A percentile compares a stretch with the other conserved stretches of the same genome.
Evolutionary conservation across 2,113 vertebrate genomes (phyloP).

Genomic region (Mormyrus lacerda): DNA sequence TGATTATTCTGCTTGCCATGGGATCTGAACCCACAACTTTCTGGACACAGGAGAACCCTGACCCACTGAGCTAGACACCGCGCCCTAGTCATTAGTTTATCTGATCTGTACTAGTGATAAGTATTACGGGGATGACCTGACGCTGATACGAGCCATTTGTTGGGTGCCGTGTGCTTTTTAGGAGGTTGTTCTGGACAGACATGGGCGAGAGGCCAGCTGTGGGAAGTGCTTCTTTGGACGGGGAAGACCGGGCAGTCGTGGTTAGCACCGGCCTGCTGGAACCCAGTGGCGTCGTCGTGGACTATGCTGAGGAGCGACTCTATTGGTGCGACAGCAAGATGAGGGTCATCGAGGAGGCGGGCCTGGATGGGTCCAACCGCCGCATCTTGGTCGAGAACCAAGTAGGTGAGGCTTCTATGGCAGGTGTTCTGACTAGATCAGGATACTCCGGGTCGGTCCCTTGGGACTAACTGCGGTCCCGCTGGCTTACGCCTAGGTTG

Average conservation of each 20-base stretch:
- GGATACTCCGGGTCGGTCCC: not conserved
- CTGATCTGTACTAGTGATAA: not conserved
- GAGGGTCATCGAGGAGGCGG: slow-evolving; percentile 68
- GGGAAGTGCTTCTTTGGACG: slow-evolving; percentile 72
- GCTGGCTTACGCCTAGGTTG: slow-evolving; percentile 55
- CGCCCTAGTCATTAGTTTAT: not conserved
- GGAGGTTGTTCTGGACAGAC: slow-evolving; percentile 90
- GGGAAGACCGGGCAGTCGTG: slow-evolving; percentile 56
- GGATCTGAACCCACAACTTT: not conserved
- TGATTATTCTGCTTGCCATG: not conserved
- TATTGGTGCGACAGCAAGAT: slow-evolving; percentile 80
- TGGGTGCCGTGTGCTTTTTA: slow-evolving; percentile 56
- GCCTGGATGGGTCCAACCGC: slow-evolving; percentile 76
- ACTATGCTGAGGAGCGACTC: slow-evolving; percentile 66
- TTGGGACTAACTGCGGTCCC: not conserved
- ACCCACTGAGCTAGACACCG: not conserved
- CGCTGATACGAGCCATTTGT: not conserved
- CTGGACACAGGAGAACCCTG: not conserved
- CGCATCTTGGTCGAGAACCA: slow-evolving; percentile 74
- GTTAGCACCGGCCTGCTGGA: slow-evolving; percentile 61
- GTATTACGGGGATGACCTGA: not conserved
- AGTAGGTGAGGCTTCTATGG: slow-evolving; percentile 84
- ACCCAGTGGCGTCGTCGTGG: slow-evolving; percentile 78
- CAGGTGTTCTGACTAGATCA: slow-evolving; percentile 4
- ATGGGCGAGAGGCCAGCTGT: slow-evolving; percentile 65